Percentiles rank a stretch among this genome's conserved stretches.
These are phyloP conservation scores for Bergia puertoricense DNA, from an alignment of 92 coral and sea anemone species.

Conservation along the genomic window DNA sequence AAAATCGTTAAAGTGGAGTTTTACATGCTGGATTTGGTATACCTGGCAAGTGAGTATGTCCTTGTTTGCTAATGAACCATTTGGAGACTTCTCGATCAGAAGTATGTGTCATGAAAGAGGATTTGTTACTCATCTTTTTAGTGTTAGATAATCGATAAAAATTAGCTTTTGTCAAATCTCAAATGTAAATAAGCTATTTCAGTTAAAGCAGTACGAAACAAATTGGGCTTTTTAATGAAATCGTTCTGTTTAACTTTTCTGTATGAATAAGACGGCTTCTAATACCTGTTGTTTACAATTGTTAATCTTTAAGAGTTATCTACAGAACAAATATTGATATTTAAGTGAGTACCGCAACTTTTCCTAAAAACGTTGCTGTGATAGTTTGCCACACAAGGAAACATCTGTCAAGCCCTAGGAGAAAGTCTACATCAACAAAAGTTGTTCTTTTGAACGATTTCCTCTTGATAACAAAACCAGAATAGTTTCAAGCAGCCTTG, in stretches of 20 bases:
- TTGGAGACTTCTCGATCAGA: neutral
- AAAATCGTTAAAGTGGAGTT: no score
- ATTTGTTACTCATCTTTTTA: neutral
- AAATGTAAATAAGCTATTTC: neutral
- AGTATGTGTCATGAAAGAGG: neutral
- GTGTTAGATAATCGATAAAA: no score
- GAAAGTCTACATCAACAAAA: neutral
- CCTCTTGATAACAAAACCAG: neutral
- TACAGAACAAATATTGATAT: neutral
- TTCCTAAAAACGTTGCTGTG: neutral
- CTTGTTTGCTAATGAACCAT: no score
- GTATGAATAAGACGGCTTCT: neutral
- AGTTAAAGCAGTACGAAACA: neutral
- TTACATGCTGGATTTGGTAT: no score
- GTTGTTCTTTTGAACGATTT: neutral
- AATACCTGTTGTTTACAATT: neutral
- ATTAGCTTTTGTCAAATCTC: no score
- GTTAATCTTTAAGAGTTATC: neutral
- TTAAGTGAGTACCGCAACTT: neutral
- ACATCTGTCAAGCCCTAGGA: neutral
- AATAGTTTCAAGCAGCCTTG: no score
- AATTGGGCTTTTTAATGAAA: no score
- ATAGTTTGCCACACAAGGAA: neutral
- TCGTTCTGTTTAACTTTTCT: neutral
- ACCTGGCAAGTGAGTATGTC: no score